Evolutionary conservation across 2,888 invertebrate species (phyloP).

Genomic region (Xanthia togata): DNA sequence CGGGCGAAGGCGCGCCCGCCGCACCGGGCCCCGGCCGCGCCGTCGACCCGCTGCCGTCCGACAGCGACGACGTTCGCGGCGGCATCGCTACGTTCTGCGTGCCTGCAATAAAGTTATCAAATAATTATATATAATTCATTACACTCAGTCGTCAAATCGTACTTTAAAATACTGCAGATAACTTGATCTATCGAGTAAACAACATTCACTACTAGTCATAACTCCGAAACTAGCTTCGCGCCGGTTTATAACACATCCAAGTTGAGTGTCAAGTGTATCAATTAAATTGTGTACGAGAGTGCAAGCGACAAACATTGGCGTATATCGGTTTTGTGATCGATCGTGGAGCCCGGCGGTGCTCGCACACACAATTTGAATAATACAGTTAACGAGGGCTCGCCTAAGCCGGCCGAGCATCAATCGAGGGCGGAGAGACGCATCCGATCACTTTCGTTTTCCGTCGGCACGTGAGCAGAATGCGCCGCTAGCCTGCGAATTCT

Average conservation of each 20-base stretch:
- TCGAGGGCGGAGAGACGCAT: constrained; percentile 87
- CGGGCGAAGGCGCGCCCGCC: constrained; percentile 76
- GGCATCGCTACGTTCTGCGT: constrained; percentile 99
- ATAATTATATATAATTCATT: constrained; percentile 4
- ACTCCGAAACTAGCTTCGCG: constrained; percentile 31
- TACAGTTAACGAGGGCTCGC: constrained; percentile 85
- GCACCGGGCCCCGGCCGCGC: constrained; percentile 77
- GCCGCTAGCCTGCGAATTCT: constrained; percentile 87
- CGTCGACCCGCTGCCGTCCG: constrained; percentile 88
- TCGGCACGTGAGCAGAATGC: constrained; percentile 87
- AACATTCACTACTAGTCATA: constrained; percentile 33
- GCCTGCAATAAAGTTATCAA: constrained; percentile 87
- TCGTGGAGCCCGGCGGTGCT: constrained; percentile 69
- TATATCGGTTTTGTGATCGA: constrained; percentile 78
- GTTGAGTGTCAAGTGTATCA: constrained; percentile 72
- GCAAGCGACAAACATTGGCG: constrained; percentile 74
- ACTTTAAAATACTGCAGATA: constrained; percentile 19
- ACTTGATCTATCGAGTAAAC: constrained; percentile 15
- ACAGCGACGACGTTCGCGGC: constrained; percentile 96
- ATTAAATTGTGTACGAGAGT: constrained; percentile 76
- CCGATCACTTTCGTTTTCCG: constrained; percentile 89
- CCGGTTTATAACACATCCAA: constrained; percentile 67
- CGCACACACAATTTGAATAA: constrained; percentile 86
- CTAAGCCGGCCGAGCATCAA: constrained; percentile 85
- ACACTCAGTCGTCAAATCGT: not conserved